Evolutionary conservation across 2,888 invertebrate species (phyloP).

Genomic region (Diploptera punctata): DNA sequence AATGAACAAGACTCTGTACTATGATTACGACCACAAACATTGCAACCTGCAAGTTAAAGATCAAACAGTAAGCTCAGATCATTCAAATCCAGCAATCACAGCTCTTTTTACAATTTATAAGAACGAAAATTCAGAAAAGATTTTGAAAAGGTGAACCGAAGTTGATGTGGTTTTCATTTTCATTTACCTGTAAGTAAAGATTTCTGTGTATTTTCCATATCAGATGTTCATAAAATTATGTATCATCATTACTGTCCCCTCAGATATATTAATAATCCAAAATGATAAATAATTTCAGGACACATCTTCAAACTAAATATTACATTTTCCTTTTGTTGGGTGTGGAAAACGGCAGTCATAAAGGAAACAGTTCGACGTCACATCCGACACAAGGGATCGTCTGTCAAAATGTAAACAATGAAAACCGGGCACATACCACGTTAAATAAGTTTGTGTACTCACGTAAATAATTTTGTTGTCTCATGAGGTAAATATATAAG

Average conservation of each 20-base stretch:
- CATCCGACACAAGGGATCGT: conserved; percentile 5
- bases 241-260: no score
- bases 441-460: no score
- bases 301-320: no score
- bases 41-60: conserved; percentile 54
- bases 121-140: conserved; percentile 20
- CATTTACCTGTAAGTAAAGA: conserved; percentile 8
- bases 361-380: neutral
- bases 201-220: neutral
- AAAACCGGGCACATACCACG: no score
- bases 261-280: no score
- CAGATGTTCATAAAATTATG: no score
- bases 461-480: no score
- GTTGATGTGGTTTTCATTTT: neutral
- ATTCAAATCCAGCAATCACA: no score
- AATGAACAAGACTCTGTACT: conserved; percentile 57
- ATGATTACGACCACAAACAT: conserved; percentile 62
- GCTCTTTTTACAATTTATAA: neutral
- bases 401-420: no score
- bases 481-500: no score
- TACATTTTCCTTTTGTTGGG: neutral
- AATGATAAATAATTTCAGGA: no score
- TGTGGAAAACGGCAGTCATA: neutral
- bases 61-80: neutral
- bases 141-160: conserved; percentile 28